phyloP scores from a whole-genome alignment of 2,888 invertebrate genomes.

The Leptogaster cylindrica region DNA sequence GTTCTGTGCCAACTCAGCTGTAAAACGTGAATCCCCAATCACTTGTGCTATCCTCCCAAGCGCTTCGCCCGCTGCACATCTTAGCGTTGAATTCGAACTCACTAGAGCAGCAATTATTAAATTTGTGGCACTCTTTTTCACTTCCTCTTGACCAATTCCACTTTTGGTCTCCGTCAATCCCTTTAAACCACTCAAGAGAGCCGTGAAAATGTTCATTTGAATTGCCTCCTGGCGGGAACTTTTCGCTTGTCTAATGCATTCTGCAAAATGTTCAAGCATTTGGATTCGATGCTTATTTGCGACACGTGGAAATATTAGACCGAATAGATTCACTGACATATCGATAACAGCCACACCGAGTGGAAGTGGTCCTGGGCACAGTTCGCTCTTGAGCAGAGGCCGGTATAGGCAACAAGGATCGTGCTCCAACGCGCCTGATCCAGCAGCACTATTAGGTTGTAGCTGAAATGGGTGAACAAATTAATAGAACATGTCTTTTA shows the following conservation, averaged over 20 bases:
- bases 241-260: constrained; percentile 92
- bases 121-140: constrained; percentile 81
- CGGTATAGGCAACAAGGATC: constrained; percentile 92
- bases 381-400: constrained; percentile 64
- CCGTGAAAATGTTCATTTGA: constrained; percentile 96
- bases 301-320: constrained; percentile 91
- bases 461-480: too few species aligned
- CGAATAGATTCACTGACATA: constrained; percentile 90
- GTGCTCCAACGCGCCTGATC: constrained; percentile 95
- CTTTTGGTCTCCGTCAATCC: constrained; percentile 87
- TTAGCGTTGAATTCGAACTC: constrained; percentile 76
- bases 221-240: constrained; percentile 92
- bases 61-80: constrained; percentile 95
- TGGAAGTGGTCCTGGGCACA: constrained; percentile 80
- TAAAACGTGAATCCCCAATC: constrained; percentile 83
- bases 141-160: constrained; percentile 85
- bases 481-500: neutral
- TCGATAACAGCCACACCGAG: constrained; percentile 96
- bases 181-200: constrained; percentile 86
- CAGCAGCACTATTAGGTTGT: constrained; percentile 92
- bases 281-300: constrained; percentile 96
- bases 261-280: constrained; percentile 96
- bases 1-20: constrained; percentile 86
- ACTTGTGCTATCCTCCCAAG: constrained; percentile 92
- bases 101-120: constrained; percentile 82